Evolutionary conservation across 2,113 vertebrate species (phyloP), one percentile per base, ranked within the genome.

Genomic region (Apus apus): DNA sequence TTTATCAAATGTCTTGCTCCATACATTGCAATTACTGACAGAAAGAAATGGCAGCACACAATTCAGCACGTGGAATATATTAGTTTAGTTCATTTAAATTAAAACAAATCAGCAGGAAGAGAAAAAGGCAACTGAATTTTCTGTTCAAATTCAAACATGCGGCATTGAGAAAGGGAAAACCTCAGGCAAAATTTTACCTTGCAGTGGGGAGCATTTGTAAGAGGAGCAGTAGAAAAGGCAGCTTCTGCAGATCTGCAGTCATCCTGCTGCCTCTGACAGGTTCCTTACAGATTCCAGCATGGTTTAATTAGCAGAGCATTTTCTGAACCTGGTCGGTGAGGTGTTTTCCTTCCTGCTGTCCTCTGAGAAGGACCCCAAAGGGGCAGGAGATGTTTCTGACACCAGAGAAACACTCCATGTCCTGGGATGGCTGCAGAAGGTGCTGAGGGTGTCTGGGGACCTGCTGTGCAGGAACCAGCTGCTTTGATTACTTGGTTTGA

Each of bases 381-480:
- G 21, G n/a, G 23, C 15, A 26, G 80, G 18, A 13, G 23, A 14
- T 6, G 11, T n/a, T 65, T 29, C 32, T 38, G 67, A 8, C 56
- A 5, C 5, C 13, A 16, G 8, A 15, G 29, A 2, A 43, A 16
- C 8, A 16, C 32, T 6, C 4, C 1, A 1, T 11, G 7, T 40
- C 38, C 34, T 15, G 22, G 34, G 34, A 61, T 7, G 56, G 22
- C 36, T 60, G 71, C 64, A 13, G 43, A 30, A 83, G 65, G 15
- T 61, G 40, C 4, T 8, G n/a, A 51, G 48, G 15, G 11, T 30
- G 61, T 29, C n/a, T 43, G 20, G 46, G 46, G 64, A 43, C 7
- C 46, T 43, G 56, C n/a, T 29, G 34, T 22, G 65, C 40, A 64
- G 72, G 30, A 50, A 8, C 3, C 26, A 84, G 38, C 36, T 45